Base-by-base conservation (phyloP, 2,888 invertebrate species). In the Euplexia lucipara region DNA sequence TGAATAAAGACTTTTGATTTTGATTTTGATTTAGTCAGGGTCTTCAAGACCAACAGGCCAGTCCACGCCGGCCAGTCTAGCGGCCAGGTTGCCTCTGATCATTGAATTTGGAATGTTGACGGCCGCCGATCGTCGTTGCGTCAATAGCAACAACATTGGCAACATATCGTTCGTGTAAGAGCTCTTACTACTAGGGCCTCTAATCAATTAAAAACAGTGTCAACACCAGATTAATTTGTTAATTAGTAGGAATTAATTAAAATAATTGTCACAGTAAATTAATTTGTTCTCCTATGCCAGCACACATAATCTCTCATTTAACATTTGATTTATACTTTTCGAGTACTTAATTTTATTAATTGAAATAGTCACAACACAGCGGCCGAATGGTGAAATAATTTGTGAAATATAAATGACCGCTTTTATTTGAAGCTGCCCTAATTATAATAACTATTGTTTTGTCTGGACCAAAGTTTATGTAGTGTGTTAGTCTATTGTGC, bases 201-300 rank as follows among this genome's bases (percentile, higher is more conserved):
- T 10, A 10, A 47, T 34, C 1, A 64, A 47, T 34, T 64, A 34
- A 34, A 47, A 65, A 26, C 12, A 5, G 34, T 59, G 47, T 14
- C 32, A 34, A 59, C 14, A 20, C 32, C 37, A 69, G 26, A 45
- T 2, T 18, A 9, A 22, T 42, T 47, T 30, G 8, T 8, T 26
- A 34, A 34, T n/a, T 14, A 32, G 16, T 16, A 18, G 1, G 4
- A 30, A 41, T 32, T 9, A 34, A 34, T 51, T 16, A 32, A 37
- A 49, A 49, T 30, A 14, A 49, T n/a, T 18, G 22, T 37, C 14
- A 60, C 16, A 12, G n/a, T n/a, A n/a, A 49, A 61, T 8, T 3
- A 16, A 39, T 34, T 61, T 16, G 2, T 12, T 37, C 1, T 45
- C 35, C 1, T n/a, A 32, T n/a, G n/a, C n/a, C n/a, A n/a, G n/a